Evolutionary conservation across 1,140 invertebrate species (phyloP), one percentile per base, ranked within the genome.

Genomic region (Heliconius himera): DNA sequence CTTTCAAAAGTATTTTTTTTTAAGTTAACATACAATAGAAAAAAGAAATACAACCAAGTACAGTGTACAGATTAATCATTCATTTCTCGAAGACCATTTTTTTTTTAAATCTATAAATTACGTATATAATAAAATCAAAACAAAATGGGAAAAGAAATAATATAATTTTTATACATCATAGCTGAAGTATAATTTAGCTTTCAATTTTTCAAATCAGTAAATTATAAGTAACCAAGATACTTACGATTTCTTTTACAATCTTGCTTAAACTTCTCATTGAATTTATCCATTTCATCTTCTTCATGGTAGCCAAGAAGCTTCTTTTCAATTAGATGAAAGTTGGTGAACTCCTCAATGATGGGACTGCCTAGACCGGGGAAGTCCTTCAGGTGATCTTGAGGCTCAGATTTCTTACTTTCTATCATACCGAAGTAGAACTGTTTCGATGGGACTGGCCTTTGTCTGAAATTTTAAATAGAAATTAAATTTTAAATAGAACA

Each of bases 371-470:
- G 84, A 0, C 93, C 91, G 2, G 89, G 90, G 83, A 94, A 94
- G 76, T 96, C 95, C 66, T 95, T 94, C 9, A 93, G 83, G 73
- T 94, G 91, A 26, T 95, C 93, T 6, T 90, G 81, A 26, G 89
- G 84, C 36, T 90, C 87, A 1, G 87, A 80, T 60, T 91, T 87
- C 36, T 91, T 91, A 76, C 87, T 90, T 80, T 96, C 95, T 76
- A 96, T 95, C 96, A 97, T 97, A 20, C 97, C 97, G 85, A 97
- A 97, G 89, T 97, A 97, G 91, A 97, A 97, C 66, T 96, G 96
- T 86, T 97, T 97, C 29, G 96, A 95, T 83, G 96, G 95, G 41
- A 87, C 81, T 51, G 88, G 77, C 56, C 89, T 91, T 83, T 88
- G 85, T 73, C 91, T 94, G 84, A 51, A 75, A 79, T 76, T 22